Evolutionary conservation across 35 echinoderm and acorn worm species (phyloP), one percentile per base, ranked within the genome.

Genomic region (Ophiothrix spiculata): DNA sequence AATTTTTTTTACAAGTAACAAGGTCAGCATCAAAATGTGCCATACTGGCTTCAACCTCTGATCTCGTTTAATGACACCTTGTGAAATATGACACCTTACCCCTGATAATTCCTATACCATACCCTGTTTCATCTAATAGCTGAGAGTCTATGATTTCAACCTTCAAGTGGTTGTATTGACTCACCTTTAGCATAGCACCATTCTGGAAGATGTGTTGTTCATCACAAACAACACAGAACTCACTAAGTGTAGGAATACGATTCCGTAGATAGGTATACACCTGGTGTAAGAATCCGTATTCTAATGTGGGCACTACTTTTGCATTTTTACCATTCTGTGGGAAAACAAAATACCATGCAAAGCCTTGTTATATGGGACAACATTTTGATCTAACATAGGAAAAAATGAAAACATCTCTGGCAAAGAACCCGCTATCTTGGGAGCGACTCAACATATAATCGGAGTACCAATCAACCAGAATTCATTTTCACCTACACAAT

Each of bases 191-290:
- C 96, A 99, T 99, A 54, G 89, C 92, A 82, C 96, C 96, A 94
- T 99, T 99, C 76, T 99, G 96, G 78, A 99, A 99, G 76, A 99
- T 93, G 85, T 99, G 96, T 36, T 92, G 96, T 83, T 94, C 92
- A 82, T 99, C 96, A 86, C 96, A 99, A 32, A 99, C 96, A 12
- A 99, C 96, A 90, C 96, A 99, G 82, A 94, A 99, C 76, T 99
- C 96, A 81, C 92, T 99, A 4, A 99, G 86, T 2, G 92, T 94
- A 1, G 92, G 90, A 33, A 99, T 78, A 33, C 96, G 86, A 41
- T 99, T 99, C 63, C 86, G 84, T 38, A 99, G 75, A 35, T 94
- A 99, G 16, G 82, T 77, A 45, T 40, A 89, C 32, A 94, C 39
- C 42, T 99, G 96, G 54, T 87, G 79, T 15, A 99, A 86, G 83